These are phyloP conservation scores for Barbus barbus DNA, from an alignment of 2,113 vertebrate species.

Conservation along the genomic window DNA sequence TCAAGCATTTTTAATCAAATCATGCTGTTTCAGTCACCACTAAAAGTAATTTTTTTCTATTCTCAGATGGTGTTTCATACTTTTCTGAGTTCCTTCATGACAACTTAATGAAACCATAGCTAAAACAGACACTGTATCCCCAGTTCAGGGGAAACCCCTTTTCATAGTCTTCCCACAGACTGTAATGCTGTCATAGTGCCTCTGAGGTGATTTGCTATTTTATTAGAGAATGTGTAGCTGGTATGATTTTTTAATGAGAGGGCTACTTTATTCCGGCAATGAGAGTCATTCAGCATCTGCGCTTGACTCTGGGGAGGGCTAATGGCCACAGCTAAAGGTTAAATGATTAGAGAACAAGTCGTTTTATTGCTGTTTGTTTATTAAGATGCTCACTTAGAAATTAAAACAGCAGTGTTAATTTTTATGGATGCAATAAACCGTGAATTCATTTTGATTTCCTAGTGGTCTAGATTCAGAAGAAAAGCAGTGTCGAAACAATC, in stretches of 20 bases:
- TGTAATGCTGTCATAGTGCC: conserved; percentile 77
- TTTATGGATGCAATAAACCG: conserved; percentile 16
- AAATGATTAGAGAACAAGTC: conserved; percentile 64
- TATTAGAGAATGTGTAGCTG: conserved; percentile 84
- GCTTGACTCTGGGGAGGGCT: conserved; percentile 70
- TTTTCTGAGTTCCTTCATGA: neutral
- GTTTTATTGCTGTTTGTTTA: conserved; percentile 64
- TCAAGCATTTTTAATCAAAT: conserved; percentile 48
- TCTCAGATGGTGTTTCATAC: conserved; percentile 13
- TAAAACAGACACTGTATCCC: conserved; percentile 5
- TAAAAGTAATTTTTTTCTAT: conserved; percentile 31
- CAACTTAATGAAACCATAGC: neutral
- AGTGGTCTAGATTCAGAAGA: neutral
- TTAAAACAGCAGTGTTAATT: conserved; percentile 38
- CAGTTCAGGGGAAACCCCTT: conserved; percentile 71
- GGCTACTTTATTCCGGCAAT: conserved; percentile 68
- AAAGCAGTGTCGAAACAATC: neutral
- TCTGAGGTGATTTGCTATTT: conserved; percentile 91
- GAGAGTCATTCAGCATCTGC: conserved; percentile 64
- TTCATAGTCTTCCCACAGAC: conserved; percentile 84
- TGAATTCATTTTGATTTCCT: conserved; percentile 20
- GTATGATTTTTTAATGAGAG: conserved; percentile 79
- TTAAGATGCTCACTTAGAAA: conserved; percentile 46
- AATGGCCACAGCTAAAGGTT: conserved; percentile 62
- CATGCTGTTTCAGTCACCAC: conserved; percentile 44